Evolutionary conservation across 2,888 invertebrate species (phyloP), one percentile per base, ranked within the genome.

Genomic region (Aethes cnicana): DNA sequence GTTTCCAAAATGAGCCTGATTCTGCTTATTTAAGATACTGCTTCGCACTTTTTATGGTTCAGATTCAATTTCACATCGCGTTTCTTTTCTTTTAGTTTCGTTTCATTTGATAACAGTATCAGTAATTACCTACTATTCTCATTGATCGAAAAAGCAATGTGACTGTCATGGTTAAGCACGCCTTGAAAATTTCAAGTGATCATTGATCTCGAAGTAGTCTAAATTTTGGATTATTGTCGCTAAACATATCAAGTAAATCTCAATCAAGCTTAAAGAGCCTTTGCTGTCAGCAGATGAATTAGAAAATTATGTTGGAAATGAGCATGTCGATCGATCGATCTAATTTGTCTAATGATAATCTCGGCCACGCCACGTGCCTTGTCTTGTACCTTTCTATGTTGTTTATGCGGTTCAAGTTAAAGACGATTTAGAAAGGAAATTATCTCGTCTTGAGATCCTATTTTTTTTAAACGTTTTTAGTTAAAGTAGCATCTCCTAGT

Each of bases 341-440:
- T 55, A 52, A 55, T 55, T 55, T 55, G 55, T 47, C 52, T 18
- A 35, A 42, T 30, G 50, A 42, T 52, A 44, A 44, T 49, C 43
- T 55, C 26, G 30, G 12, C 9, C n/a, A 32, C 32, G 47, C 47
- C 55, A 52, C 52, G 52, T n/a, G 46, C 42, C 18, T 16, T 18
- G 35, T 11, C 41, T 39, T 23, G 30, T 32, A 23, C 23, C 44
- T 52, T 52, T 52, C 50, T 33, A 52, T 39, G 39, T 25, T 23
- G 21, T 43, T 43, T 33, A 25, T 25, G 23, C 7, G 33, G 32
- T 16, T 9, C 25, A 39, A 39, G 44, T 7, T 11, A 20, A 20
- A 20, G 20, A 18, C 20, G 36, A 4, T 9, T 18, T 12, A 17
- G 32, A 4, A 14, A 7, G 12, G 7, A 25, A 2, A 16, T 16